phyloP scores from a whole-genome alignment of 2,888 invertebrate genomes.

The Ophion slaviceki region DNA sequence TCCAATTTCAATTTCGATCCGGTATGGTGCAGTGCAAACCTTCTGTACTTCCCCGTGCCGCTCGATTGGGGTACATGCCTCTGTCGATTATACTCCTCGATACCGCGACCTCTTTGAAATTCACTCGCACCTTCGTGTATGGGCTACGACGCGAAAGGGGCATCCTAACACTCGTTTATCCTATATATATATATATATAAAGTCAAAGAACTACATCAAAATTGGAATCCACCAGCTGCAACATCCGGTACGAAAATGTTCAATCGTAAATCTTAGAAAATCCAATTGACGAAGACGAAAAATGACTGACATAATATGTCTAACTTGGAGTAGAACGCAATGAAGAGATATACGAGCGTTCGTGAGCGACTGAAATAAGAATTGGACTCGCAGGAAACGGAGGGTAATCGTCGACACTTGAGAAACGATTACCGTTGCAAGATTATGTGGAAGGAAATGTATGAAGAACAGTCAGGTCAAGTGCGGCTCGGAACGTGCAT shows the following conservation, averaged over 20 bases:
- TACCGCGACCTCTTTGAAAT: constrained; percentile 58
- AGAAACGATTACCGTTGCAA: too few relatives aligned
- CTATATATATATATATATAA: neutral
- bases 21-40: constrained; percentile 34
- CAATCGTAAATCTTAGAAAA: neutral
- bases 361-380: too few relatives aligned
- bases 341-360: too few relatives aligned
- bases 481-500: too few relatives aligned
- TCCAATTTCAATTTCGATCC: constrained; percentile 71
- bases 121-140: constrained; percentile 37
- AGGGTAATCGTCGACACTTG: too few relatives aligned
- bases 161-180: neutral
- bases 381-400: too few relatives aligned
- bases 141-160: constrained; percentile 11
- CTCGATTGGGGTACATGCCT: constrained; percentile 28
- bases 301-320: neutral
- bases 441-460: too few relatives aligned
- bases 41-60: constrained; percentile 22
- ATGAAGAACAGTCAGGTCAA: too few relatives aligned
- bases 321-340: too few relatives aligned
- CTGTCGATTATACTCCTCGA: constrained; percentile 55
- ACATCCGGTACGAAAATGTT: constrained; percentile 9
- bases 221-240: constrained; percentile 2
- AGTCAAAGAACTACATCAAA: neutral
- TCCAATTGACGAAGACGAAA: neutral